Evolutionary conservation across 2,888 invertebrate genomes (phyloP).

Genomic region (Lordiphosa andalusiaca): DNA sequence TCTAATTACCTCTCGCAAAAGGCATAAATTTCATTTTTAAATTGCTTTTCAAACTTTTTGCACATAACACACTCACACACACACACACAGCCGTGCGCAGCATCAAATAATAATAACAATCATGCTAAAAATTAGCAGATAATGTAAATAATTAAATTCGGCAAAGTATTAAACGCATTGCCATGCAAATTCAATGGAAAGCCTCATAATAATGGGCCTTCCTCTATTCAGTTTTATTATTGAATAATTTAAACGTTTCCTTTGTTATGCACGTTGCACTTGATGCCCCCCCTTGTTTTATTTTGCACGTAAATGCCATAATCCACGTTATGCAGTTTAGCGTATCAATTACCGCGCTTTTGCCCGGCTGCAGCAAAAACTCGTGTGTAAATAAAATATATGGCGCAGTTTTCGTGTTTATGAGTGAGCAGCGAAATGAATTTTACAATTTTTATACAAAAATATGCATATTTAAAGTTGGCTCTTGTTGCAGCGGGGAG

Average conservation of each 20-base stretch:
- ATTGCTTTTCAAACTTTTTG: conserved; percentile 45
- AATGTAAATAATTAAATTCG: conserved; percentile 57
- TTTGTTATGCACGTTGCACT: conserved; percentile 23
- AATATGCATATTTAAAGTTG: conserved; percentile 8
- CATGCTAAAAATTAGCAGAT: conserved; percentile 42
- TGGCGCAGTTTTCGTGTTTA: conserved; percentile 3
- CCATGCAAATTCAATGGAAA: conserved; percentile 34
- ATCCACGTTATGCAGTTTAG: conserved; percentile 71
- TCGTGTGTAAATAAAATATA: conserved; percentile 21
- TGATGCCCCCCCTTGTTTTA: conserved; percentile 7
- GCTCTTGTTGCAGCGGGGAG: background rate
- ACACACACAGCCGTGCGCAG: conserved; percentile 1
- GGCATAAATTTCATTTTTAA: conserved; percentile 56
- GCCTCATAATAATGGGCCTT: conserved; percentile 17
- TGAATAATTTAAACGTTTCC: conserved; percentile 34
- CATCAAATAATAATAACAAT: conserved; percentile 34
- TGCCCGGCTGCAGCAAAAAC: conserved; percentile 35
- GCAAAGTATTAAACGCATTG: conserved; percentile 17
- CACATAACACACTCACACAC: no score
- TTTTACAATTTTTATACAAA: conserved; percentile 36
- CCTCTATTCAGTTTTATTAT: conserved; percentile 3
- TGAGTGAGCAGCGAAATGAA: conserved; percentile 24
- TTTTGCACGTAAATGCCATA: conserved; percentile 57
- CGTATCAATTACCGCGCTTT: conserved; percentile 66
- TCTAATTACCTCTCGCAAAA: conserved; percentile 66